These are phyloP conservation scores for Lutjanus erythropterus DNA, from an alignment of 2,113 vertebrate genomes.

Conservation along the genomic window DNA sequence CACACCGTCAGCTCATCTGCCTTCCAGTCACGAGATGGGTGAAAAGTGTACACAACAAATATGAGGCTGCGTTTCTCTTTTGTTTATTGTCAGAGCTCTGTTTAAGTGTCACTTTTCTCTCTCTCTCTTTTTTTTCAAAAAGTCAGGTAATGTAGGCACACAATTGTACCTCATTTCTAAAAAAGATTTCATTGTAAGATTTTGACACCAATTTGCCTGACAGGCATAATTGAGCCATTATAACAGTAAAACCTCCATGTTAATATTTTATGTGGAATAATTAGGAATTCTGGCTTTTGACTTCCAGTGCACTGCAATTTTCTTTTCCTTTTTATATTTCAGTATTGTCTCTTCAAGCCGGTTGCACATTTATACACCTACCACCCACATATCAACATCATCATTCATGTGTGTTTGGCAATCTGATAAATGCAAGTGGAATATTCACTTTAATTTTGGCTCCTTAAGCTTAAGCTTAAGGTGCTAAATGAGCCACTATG, in stretches of 20 bases:
- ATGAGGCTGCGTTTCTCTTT: conserved; percentile 63
- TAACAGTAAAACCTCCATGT: conserved; percentile 8
- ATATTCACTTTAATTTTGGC: not conserved
- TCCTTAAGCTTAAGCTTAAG: too few relatives aligned
- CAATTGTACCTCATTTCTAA: not conserved
- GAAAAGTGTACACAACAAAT: conserved; percentile 68
- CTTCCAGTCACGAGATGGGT: conserved; percentile 58
- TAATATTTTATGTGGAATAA: conserved; percentile 41
- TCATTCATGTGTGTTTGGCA: not conserved
- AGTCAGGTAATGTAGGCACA: not conserved
- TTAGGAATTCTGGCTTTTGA: conserved; percentile 23
- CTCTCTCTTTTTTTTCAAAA: not conserved
- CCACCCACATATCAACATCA: not conserved
- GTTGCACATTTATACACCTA: not conserved
- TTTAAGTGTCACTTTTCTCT: conserved; percentile 31
- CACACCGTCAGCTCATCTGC: conserved; percentile 59
- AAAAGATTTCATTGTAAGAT: conserved; percentile 13
- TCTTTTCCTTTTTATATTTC: not conserved
- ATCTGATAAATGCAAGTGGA: not conserved
- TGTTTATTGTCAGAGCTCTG: conserved; percentile 75
- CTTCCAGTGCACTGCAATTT: not conserved
- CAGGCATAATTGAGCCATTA: conserved; percentile 6
- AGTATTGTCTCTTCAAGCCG: not conserved
- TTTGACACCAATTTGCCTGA: conserved; percentile 25
- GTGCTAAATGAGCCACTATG: too few relatives aligned